A percentile compares a stretch with the other conserved stretches of the same genome.
Evolutionary conservation across 2,113 vertebrate species (phyloP).

Genomic region (Mastomys coucha): DNA sequence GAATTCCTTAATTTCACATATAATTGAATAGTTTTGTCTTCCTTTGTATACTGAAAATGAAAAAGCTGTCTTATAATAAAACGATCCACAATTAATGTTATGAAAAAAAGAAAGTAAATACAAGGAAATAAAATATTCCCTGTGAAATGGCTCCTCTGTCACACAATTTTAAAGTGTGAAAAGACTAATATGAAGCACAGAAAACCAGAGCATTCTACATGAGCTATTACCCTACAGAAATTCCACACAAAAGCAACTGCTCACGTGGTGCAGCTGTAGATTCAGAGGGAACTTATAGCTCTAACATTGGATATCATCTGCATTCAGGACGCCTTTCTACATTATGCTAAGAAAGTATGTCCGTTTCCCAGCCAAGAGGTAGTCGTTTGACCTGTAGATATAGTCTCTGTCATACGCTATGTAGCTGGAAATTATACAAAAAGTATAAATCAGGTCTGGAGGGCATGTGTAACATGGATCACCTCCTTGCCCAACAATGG

Average conservation of each 20-base stretch:
- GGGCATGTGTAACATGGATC: not conserved
- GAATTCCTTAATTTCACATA: not conserved
- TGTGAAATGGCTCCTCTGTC: not conserved
- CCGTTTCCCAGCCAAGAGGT: not conserved
- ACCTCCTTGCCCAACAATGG: not conserved
- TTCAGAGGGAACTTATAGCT: not conserved
- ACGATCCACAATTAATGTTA: not conserved
- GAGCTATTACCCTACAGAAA: not conserved
- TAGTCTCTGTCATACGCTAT: not conserved
- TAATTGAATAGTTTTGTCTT: not conserved
- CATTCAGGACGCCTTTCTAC: not conserved
- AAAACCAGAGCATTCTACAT: slow-evolving; percentile 19
- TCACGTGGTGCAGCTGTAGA: not conserved
- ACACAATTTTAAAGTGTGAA: not conserved
- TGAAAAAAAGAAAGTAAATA: not conserved
- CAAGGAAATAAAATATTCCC: not conserved
- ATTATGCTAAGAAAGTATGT: not conserved
- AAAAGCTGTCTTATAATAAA: slow-evolving; percentile 27
- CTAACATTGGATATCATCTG: not conserved
- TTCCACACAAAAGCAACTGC: not conserved
- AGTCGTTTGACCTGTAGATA: not conserved
- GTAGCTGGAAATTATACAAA: not conserved
- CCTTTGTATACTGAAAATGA: slow-evolving; percentile 14
- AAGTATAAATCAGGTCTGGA: not conserved
- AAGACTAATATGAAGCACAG: slow-evolving; percentile 21